Base-by-base conservation (phyloP, 2,113 vertebrate species). In the Sylvietta virens region DNA sequence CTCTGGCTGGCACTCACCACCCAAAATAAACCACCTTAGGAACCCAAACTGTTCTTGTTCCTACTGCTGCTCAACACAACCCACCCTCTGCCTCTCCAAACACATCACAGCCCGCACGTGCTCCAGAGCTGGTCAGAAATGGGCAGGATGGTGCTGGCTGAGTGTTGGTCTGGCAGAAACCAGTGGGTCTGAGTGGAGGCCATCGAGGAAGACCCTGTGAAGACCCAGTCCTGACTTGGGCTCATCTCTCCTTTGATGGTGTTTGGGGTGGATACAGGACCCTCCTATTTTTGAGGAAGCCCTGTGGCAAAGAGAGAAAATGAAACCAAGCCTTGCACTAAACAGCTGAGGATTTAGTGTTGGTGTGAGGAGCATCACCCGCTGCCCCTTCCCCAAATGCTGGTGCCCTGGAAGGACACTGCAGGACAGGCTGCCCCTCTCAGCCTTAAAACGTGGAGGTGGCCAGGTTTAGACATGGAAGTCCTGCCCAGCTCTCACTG, bases 151-250 rank as follows among this genome's bases (percentile, higher is more conserved):
- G 7, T 9, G 65, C 8, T 50, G 77, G 11, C 8, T 0, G 4
- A 44, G 61, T 3, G 3, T 1, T 37, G 37, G 17, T 21, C 53
- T 39, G 35, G 9, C 54, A 31, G 21, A 48, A 30, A 31, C 20
- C 53, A 5, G 15, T 8, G 37, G 42, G 10, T 9, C 60, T 61
- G 20, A 22, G 30, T 15, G 37, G 54, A 35, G 64, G 13, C 28
- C 1, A 16, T 10, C 1, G 4, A 73, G 26, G 44, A 53, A 57
- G 30, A 15, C 19, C 13, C 20, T 6, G 7, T 5, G 47, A 15
- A 33, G 8, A 9, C 5, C 33, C 27, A 1, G 26, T 30, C 40
- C 40, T 13, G 2, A 3, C 4, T 1, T 0, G 0, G 2, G n/a
- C n/a, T n/a, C n/a, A n/a, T 17, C 24, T 57, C 35, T 88, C 19